phyloP scores from a whole-genome alignment of 1,140 invertebrate genomes.

The Hetaerina americana region DNA sequence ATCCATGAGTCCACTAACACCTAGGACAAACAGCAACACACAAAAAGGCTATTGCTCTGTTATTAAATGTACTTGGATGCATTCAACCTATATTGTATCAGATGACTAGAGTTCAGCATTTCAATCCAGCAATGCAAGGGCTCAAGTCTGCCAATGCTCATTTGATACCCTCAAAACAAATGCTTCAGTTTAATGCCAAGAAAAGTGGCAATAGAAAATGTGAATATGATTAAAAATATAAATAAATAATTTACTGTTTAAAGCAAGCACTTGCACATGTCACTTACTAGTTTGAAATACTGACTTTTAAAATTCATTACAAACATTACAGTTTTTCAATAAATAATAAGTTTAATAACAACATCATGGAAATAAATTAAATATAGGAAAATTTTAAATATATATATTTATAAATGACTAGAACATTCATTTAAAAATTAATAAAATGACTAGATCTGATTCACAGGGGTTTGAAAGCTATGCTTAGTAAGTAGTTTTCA shows the following conservation, averaged over 20 bases:
- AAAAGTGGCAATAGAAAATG: neutral
- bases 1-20: slow-evolving; percentile 9
- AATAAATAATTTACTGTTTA: neutral
- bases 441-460: neutral
- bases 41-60: slow-evolving; percentile 12
- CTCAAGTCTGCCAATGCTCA: no score
- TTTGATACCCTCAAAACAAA: slow-evolving; percentile 1
- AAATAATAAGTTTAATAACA: neutral
- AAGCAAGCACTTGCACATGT: neutral
- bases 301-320: neutral
- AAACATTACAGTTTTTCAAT: neutral
- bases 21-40: slow-evolving; percentile 16
- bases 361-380: neutral
- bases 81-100: neutral
- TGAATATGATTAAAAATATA: neutral
- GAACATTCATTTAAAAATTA: neutral
- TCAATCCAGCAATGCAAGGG: slow-evolving; percentile 4
- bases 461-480: neutral
- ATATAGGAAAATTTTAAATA: neutral
- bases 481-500: neutral
- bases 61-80: neutral
- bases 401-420: neutral
- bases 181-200: neutral
- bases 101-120: neutral
- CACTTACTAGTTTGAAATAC: neutral